Base-by-base conservation (phyloP, 2,797 vertebrate genomes). In the Anisognathus igniventris region DNA sequence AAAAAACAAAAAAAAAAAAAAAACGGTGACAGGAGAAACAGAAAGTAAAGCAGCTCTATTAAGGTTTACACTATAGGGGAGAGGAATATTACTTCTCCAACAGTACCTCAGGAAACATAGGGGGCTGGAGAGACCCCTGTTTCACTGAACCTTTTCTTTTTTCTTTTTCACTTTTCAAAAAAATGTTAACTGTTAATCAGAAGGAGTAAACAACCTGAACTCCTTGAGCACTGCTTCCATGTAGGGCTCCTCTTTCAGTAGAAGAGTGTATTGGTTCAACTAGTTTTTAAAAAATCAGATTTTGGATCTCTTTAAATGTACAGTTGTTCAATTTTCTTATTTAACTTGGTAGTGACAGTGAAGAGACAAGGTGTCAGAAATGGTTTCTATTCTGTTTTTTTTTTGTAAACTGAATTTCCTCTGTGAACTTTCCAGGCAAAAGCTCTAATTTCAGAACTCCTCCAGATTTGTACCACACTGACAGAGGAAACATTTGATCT, bases 11-110 rank as follows among this genome's bases (percentile, higher is more conserved):
- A 24, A 75, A 54, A 51, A 82, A 40, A 24, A 37, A 21, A 31
- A 30, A 18, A 74, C 6, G 10, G 7, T 35, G 18, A 37, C 10
- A 44, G 24, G 23, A 58, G 14, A 50, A 2, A 48, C 21, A 56
- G 14, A 53, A 3, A 53, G 15, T 16, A 68, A 56, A 90, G n/a
- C 5, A n/a, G 25, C 35, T 62, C 25, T 65, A 11, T 9, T 22
- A 57, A 48, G 25, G 31, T 78, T 57, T 39, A 5, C 4, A 0
- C 18, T 35, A 3, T 1, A 48, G 5, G 1, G 3, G 7, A 22
- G 23, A 71, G 25, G 3, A 40, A 31, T 81, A 39, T 70, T 31
- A 4, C 16, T 44, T 85, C 12, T 9, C 8, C 17, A 51, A 48
- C 48, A 84, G 40, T 39, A 48, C 6, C 37, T 68, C 12, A 56